Evolutionary conservation across 1,140 invertebrate genomes (phyloP).

Genomic region (Grapholita molesta): DNA sequence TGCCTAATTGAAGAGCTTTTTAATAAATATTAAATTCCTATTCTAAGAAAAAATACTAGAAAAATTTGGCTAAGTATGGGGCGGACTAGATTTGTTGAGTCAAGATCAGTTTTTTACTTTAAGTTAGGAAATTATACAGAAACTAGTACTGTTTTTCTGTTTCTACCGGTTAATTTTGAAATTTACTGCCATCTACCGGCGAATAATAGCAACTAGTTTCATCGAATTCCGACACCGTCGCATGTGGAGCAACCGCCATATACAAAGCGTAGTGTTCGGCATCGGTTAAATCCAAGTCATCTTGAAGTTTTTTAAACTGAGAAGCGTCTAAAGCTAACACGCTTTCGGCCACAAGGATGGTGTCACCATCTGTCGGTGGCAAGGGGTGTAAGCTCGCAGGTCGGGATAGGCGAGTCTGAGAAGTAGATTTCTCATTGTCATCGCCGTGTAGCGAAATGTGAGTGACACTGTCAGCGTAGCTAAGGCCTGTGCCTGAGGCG

Average conservation of each 20-base stretch:
- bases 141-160: neutral
- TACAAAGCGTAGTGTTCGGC: constrained; percentile 93
- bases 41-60: constrained; percentile 14
- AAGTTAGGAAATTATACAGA: neutral
- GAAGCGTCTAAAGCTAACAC: constrained; percentile 68
- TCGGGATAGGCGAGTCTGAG: constrained; percentile 41
- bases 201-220: constrained; percentile 92
- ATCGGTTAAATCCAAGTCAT: constrained; percentile 83
- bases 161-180: constrained; percentile 53
- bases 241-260: constrained; percentile 89
- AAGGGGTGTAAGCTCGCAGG: constrained; percentile 40
- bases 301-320: constrained; percentile 65
- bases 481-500: constrained; percentile 57
- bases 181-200: constrained; percentile 87
- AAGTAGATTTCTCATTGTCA: constrained; percentile 47
- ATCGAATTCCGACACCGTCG: constrained; percentile 91
- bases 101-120: neutral
- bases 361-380: constrained; percentile 56
- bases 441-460: constrained; percentile 81
- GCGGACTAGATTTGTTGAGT: constrained; percentile 7
- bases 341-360: constrained; percentile 72
- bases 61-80: constrained; percentile 4
- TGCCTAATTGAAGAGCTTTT: too few relatives aligned
- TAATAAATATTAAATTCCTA: neutral
- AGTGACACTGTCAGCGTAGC: constrained; percentile 77